A percentile compares a stretch with the other conserved stretches of the same genome.
Evolutionary conservation across 2,888 invertebrate genomes (phyloP).

Genomic region (Synergus laeviventris): DNA sequence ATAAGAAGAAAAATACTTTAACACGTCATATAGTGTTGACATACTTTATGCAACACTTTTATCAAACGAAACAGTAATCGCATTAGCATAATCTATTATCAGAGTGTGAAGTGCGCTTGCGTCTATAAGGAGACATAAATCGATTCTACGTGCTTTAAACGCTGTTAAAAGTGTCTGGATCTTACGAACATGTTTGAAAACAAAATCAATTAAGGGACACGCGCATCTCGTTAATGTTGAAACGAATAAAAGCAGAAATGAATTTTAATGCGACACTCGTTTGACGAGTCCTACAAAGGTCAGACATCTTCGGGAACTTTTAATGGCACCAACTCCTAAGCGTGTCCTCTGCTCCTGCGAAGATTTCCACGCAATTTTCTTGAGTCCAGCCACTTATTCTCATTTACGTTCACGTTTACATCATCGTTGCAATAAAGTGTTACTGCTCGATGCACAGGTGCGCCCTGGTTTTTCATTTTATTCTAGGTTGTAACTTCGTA

Average conservation of each 20-base stretch:
- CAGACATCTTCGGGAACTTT: conserved; percentile 8
- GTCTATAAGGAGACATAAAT: too few relatives aligned
- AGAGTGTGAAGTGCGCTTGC: too few relatives aligned
- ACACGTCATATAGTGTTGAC: too few relatives aligned
- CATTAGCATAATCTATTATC: too few relatives aligned
- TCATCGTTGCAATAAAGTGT: conserved; percentile 73
- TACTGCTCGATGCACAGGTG: conserved; percentile 72
- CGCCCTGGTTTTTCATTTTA: conserved; percentile 70
- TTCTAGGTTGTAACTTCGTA: conserved; percentile 47
- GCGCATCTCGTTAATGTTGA: background rate
- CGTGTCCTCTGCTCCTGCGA: background rate
- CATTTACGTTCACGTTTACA: conserved; percentile 74
- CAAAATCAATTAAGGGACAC: background rate
- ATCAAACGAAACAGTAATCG: too few relatives aligned
- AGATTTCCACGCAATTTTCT: conserved; percentile 70
- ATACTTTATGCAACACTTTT: too few relatives aligned
- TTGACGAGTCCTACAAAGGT: background rate
- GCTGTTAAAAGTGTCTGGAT: too few relatives aligned
- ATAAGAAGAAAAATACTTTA: too few relatives aligned
- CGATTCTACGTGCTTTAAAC: too few relatives aligned
- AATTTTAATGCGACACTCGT: background rate
- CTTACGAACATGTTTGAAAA: background rate
- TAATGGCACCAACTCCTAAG: conserved; percentile 20
- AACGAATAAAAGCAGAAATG: background rate
- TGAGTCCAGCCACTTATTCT: conserved; percentile 68